Evolutionary conservation across 2,113 vertebrate species (phyloP).

Genomic region (Lophotis ruficrista): DNA sequence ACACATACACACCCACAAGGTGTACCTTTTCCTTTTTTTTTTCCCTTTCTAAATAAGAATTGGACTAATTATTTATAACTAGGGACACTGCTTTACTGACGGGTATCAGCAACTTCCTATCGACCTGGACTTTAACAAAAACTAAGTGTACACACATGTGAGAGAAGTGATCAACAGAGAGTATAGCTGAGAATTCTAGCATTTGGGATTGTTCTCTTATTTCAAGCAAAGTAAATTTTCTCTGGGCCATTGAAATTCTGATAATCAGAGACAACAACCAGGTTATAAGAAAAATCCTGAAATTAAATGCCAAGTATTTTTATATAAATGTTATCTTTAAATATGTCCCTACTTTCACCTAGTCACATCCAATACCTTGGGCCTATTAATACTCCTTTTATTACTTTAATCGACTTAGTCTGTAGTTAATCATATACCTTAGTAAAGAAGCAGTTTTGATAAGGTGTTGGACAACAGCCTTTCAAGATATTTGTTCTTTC

Average conservation of each 20-base stretch:
- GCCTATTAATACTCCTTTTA: not conserved
- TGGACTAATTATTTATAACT: not conserved
- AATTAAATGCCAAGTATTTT: not conserved
- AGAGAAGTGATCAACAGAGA: not conserved
- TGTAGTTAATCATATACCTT: not conserved
- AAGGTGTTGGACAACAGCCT: not conserved
- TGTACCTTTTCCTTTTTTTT: not conserved
- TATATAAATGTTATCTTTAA: not conserved
- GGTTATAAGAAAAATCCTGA: not conserved
- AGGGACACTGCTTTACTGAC: not conserved
- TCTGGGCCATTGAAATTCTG: not conserved
- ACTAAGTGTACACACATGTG: not conserved
- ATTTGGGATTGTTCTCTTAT: not conserved
- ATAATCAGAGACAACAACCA: not conserved
- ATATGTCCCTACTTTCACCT: not conserved
- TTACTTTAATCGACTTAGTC: not conserved
- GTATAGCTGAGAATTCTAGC: not conserved
- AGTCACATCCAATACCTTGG: not conserved
- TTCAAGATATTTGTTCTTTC: not conserved
- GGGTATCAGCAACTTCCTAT: not conserved
- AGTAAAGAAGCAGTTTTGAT: not conserved
- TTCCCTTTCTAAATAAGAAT: not conserved
- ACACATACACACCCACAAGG: rapidly evolving
- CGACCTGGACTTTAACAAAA: not conserved
- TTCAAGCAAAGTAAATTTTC: not conserved